Conservation (phyloP, 1,140 invertebrate species). For the Cepaea nemoralis region DNA sequence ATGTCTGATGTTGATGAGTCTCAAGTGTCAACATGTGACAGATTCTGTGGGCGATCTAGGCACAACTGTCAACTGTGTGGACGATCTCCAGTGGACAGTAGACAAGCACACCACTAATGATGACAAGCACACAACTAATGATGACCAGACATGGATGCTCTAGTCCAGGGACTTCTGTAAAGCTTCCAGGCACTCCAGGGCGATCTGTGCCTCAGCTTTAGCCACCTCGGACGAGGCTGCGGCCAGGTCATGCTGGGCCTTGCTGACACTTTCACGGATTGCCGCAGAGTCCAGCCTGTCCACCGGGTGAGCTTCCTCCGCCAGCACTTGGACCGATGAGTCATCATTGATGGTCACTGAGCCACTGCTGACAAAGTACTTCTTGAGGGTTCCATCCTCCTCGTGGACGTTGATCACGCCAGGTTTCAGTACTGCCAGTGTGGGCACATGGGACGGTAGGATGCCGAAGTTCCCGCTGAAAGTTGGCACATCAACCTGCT, state of each 20-base stretch:
- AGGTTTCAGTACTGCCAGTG: conserved; percentile 93
- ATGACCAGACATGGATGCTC: too few species aligned
- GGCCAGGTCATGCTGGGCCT: conserved; percentile 86
- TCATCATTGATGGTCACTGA: conserved; percentile 98
- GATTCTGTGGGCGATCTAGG: too few species aligned
- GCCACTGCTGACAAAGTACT: conserved; percentile 93
- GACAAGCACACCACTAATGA: too few species aligned
- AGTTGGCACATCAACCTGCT: conserved; percentile 98
- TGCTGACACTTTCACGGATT: conserved; percentile 82
- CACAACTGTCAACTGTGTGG: too few species aligned
- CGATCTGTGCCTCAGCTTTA: conserved; percentile 93
- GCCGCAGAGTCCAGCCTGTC: conserved; percentile 84
- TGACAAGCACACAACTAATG: too few species aligned
- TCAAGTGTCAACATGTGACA: too few species aligned
- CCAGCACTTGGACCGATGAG: conserved; percentile 96
- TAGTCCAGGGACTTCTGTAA: conserved; percentile 82
- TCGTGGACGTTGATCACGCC: conserved; percentile 95
- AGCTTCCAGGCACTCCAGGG: conserved; percentile 94
- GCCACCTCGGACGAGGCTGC: conserved; percentile 86
- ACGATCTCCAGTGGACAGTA: too few species aligned
- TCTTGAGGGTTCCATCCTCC: conserved; percentile 85
- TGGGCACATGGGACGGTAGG: conserved; percentile 96
- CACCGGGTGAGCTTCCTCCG: conserved; percentile 94
- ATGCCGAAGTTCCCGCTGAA: conserved; percentile 98
- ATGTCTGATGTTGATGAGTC: too few species aligned